phyloP scores from a whole-genome alignment of 37 sponge, comb jelly and placozoan genomes.

The Agelas oroides region DNA sequence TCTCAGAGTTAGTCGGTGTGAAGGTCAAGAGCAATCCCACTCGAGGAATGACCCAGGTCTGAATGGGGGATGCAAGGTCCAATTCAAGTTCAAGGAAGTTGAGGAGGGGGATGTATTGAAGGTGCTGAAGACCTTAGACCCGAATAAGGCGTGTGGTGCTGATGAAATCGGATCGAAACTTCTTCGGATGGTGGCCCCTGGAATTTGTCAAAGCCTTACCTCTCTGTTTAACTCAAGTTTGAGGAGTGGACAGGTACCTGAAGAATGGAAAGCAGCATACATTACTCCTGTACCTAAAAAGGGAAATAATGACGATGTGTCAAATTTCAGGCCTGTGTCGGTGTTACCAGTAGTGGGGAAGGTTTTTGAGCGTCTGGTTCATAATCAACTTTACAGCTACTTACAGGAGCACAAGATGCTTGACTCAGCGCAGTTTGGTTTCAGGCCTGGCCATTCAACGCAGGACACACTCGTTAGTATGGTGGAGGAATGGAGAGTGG shows the following conservation, averaged over 20 bases:
- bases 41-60: no score
- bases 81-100: not conserved
- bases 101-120: slow-evolving; percentile 33
- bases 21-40: no score
- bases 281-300: not conserved
- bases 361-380: slow-evolving; percentile 44
- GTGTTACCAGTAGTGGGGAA: slow-evolving; percentile 37
- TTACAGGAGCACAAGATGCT: slow-evolving; percentile 12
- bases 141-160: slow-evolving; percentile 18
- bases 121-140: not conserved
- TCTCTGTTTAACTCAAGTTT: slow-evolving; percentile 21
- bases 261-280: not conserved
- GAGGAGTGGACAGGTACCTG: not conserved
- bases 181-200: not conserved
- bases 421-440: slow-evolving; percentile 34
- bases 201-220: slow-evolving; percentile 18
- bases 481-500: slow-evolving; percentile 28
- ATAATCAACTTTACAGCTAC: slow-evolving; percentile 25
- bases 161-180: slow-evolving; percentile 9
- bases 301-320: not conserved
- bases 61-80: not conserved
- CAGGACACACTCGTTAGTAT: slow-evolving; percentile 3
- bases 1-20: not conserved
- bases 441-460: slow-evolving; percentile 18
- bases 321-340: slow-evolving; percentile 15